A percentile compares a stretch with the other conserved stretches of the same genome.
Conservation (phyloP, 2,113 vertebrate species). For the Fulica atra region DNA sequence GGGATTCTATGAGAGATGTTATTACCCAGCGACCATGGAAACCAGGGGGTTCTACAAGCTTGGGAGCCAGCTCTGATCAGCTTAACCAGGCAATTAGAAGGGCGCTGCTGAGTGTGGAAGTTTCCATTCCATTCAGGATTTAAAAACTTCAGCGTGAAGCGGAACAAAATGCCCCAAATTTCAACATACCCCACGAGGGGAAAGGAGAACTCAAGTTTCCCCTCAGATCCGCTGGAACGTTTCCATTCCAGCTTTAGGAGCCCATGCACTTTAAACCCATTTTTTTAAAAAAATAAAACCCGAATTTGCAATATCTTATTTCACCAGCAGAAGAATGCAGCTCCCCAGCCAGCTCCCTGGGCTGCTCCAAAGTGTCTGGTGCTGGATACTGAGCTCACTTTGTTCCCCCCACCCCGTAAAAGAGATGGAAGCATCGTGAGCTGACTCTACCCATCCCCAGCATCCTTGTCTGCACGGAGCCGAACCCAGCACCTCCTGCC, state of each 20-base stretch:
- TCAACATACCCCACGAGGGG: background rate
- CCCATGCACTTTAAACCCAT: constrained; percentile 31
- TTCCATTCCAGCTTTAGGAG: constrained; percentile 49
- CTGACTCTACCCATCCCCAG: background rate
- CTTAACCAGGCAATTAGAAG: background rate
- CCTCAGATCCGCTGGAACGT: background rate
- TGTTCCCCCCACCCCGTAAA: too few species aligned
- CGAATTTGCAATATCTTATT: constrained; percentile 14
- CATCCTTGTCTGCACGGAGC: fast-evolving
- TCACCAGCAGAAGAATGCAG: constrained; percentile 52
- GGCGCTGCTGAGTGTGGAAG: background rate
- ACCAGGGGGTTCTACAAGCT: background rate
- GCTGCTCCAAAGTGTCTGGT: fast-evolving
- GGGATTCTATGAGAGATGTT: background rate
- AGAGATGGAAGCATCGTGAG: background rate
- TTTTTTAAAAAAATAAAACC: background rate
- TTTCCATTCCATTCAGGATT: background rate
- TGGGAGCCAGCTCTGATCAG: background rate
- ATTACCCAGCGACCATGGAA: background rate
- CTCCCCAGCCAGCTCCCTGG: constrained; percentile 2
- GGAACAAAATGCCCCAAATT: constrained; percentile 51
- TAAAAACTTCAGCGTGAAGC: constrained; percentile 16
- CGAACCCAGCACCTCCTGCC: background rate
- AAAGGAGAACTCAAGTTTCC: background rate
- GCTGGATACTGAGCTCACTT: background rate